A percentile compares a stretch with the other conserved stretches of the same genome.
Conservation (phyloP, 2,888 invertebrate species). For the Branchellion lobata region DNA sequence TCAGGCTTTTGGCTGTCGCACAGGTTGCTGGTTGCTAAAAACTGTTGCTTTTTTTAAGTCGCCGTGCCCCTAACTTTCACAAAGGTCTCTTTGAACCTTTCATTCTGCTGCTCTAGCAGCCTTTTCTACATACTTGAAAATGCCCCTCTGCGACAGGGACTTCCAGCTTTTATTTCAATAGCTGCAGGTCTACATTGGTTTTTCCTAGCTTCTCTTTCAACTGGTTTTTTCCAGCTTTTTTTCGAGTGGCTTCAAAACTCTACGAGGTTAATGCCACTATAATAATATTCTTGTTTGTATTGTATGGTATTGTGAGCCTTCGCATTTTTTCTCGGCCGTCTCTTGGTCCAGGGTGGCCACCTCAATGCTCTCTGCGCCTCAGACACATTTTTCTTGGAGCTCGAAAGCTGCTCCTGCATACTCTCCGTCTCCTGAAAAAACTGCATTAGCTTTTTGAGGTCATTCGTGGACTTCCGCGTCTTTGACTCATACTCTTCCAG, state of each 20-base stretch:
- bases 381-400: conserved; percentile 88
- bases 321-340: conserved; percentile 90
- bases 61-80: conserved; percentile 86
- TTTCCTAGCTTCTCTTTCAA: conserved; percentile 87
- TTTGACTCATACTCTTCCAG: conserved; percentile 84
- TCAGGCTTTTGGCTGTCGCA: conserved; percentile 57
- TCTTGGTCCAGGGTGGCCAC: conserved; percentile 97
- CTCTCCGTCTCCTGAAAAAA: conserved; percentile 85
- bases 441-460: conserved; percentile 67
- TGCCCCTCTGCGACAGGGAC: conserved; percentile 61
- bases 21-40: conserved; percentile 70
- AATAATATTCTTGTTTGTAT: too few relatives aligned
- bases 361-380: conserved; percentile 88
- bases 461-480: conserved; percentile 87
- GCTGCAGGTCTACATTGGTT: conserved; percentile 80
- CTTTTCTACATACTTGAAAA: conserved; percentile 67
- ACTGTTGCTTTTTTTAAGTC: conserved; percentile 89
- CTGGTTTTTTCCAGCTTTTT: conserved; percentile 83
- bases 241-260: too few relatives aligned
- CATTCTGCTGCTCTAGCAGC: conserved; percentile 91
- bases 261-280: too few relatives aligned
- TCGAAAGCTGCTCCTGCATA: conserved; percentile 73
- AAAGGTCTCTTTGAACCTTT: conserved; percentile 84
- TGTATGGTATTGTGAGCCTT: conserved; percentile 63
- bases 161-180: conserved; percentile 76